Conservation (phyloP, 2,888 invertebrate species). For the Melangyna quadrimaculata region DNA sequence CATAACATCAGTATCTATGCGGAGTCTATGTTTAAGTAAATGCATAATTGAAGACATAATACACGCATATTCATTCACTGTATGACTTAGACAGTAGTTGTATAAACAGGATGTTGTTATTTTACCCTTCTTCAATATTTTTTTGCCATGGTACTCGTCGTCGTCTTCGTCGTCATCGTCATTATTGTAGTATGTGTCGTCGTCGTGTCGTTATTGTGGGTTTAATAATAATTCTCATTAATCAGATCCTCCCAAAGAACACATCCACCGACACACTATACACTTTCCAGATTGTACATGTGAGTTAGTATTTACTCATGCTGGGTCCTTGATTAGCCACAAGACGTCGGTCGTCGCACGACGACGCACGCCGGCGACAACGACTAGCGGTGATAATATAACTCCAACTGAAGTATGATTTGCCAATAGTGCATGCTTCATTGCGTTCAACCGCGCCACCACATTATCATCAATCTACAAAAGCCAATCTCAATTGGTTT, state of each 20-base stretch:
- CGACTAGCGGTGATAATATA: constrained; percentile 23
- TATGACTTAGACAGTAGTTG: not conserved
- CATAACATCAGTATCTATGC: not conserved
- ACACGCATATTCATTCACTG: not conserved
- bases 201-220: not conserved
- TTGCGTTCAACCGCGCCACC: constrained; percentile 32
- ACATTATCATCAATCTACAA: not conserved
- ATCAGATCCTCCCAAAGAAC: constrained; percentile 8
- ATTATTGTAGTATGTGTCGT: not conserved
- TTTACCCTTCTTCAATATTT: not conserved
- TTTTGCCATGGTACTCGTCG: not conserved
- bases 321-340: constrained; percentile 22
- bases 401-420: constrained; percentile 30
- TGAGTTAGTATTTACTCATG: not conserved
- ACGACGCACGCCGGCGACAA: too few relatives aligned
- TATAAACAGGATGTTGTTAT: constrained; percentile 24
- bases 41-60: constrained; percentile 23
- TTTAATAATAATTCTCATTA: constrained; percentile 36
- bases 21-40: constrained; percentile 42
- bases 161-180: not conserved
- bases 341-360: too few relatives aligned
- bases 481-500: constrained; percentile 28
- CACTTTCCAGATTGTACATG: not conserved
- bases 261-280: not conserved
- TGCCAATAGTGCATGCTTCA: constrained; percentile 30